Base-by-base conservation (phyloP, 2,797 vertebrate genomes). In the Natrix natrix region DNA sequence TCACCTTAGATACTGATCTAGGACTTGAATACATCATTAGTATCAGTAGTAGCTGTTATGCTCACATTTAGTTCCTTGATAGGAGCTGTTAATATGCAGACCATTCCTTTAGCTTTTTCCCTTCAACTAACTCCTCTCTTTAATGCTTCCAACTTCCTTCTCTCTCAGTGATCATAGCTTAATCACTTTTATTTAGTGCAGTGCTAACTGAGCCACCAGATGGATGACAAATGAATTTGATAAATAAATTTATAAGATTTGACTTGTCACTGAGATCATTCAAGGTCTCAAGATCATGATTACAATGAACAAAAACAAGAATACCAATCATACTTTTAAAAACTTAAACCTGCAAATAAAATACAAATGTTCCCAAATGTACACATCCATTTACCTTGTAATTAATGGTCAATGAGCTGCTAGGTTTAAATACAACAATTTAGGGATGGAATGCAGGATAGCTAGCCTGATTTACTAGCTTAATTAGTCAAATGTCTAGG, bases 1-100 rank as follows among this genome's bases (percentile, higher is more conserved):
- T 91, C 90, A 89, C 12, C 87, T 63, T 89, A 89, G 61, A 91
- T 24, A 86, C 24, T 93, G 69, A 13, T 74, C 24, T 48, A 22
- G 57, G 61, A 86, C 66, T 74, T 93, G 90, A 89, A 63, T 37
- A 16, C 43, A 86, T 89, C 87, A 93, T 56, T 63, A 93, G 43
- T 56, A 63, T 11, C 55, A 8, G 4, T 74, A 88, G 63, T 1
- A 22, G 16, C 66, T 89, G 48, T 52, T 69, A 86, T 91, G 78
- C 43, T 89, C 63, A 89, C 57, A 86, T 93, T 56, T 59, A n/a
- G 16, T 61, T 83, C 56, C 48, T 86, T 88, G 86, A 63, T 89
- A 83, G 66, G 66, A 89, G 66, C 10, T 86, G 48, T 91, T 59
- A 86, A n/a, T 5, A 28, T 60, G 13, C 89, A 88, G 55, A 57